A percentile compares a stretch with the other conserved stretches of the same genome.
phyloP scores from a whole-genome alignment of 2,113 vertebrate genomes.

The Motacilla tschutschensis region DNA sequence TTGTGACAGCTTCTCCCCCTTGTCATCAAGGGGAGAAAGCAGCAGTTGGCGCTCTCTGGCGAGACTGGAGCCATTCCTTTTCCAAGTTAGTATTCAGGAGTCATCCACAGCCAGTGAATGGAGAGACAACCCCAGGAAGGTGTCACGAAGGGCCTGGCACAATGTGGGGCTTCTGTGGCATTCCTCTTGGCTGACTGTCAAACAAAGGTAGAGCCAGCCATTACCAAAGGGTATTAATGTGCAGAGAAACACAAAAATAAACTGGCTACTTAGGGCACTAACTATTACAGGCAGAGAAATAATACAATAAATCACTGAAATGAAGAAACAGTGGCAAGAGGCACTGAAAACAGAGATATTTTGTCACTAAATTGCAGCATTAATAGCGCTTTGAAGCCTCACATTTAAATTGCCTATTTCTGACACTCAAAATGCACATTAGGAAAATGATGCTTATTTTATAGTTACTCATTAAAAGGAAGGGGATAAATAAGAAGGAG shows the following conservation, averaged over 20 bases:
- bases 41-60: constrained; percentile 17
- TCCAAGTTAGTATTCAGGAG: constrained; percentile 60
- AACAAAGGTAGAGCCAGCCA: constrained; percentile 59
- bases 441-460: constrained; percentile 75
- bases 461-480: constrained; percentile 69
- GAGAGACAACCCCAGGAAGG: constrained; percentile 36
- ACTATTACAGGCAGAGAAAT: constrained; percentile 64
- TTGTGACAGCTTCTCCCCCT: constrained; percentile 13
- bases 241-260: constrained; percentile 65
- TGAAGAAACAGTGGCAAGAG: constrained; percentile 65
- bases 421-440: constrained; percentile 71
- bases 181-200: constrained; percentile 66
- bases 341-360: constrained; percentile 66
- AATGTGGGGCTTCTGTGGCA: not conserved
- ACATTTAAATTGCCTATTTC: constrained; percentile 72
- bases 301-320: constrained; percentile 71
- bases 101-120: not conserved
- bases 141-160: constrained; percentile 11
- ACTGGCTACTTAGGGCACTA: constrained; percentile 31
- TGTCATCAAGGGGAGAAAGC: constrained; percentile 30
- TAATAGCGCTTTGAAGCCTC: constrained; percentile 67
- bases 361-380: constrained; percentile 71
- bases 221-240: constrained; percentile 54
- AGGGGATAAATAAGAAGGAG: constrained; percentile 65
- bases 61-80: constrained; percentile 26